Evolutionary conservation across 2,797 vertebrate genomes (phyloP).

Genomic region (Echiichthys vipera): DNA sequence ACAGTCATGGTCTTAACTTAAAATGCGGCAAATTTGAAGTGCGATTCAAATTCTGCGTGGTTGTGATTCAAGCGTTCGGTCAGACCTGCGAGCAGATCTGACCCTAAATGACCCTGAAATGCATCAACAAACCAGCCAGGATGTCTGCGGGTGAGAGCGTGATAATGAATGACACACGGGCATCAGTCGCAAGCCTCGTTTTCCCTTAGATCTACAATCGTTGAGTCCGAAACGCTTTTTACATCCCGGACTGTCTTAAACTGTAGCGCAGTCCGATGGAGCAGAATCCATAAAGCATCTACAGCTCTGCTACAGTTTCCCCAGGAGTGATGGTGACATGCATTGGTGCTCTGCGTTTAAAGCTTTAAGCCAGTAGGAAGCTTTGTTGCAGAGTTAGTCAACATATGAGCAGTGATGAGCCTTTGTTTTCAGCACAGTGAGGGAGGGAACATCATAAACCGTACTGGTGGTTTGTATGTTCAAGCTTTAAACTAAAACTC

Average conservation of each 20-base stretch:
- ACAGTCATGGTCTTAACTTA: slow-evolving; percentile 49
- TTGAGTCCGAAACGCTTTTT: not conserved
- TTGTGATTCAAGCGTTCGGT: slow-evolving; percentile 39
- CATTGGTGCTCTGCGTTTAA: slow-evolving; percentile 37
- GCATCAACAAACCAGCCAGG: slow-evolving; percentile 55
- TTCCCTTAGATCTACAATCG: not conserved
- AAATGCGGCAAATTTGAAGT: slow-evolving; percentile 63
- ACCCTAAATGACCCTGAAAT: slow-evolving; percentile 39
- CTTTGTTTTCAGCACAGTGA: slow-evolving; percentile 24
- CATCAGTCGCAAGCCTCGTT: not conserved
- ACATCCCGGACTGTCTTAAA: not conserved
- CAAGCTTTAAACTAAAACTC: not conserved
- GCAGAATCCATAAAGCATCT: not conserved
- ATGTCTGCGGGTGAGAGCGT: slow-evolving; percentile 65
- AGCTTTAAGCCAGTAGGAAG: slow-evolving; percentile 55
- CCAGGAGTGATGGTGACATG: slow-evolving; percentile 48
- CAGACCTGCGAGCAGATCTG: slow-evolving; percentile 21
- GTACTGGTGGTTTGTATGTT: not conserved
- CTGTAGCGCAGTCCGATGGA: not conserved
- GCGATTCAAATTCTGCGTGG: slow-evolving; percentile 56
- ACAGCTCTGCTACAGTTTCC: not conserved
- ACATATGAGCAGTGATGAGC: slow-evolving; percentile 61
- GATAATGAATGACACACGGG: slow-evolving; percentile 51
- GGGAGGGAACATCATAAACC: slow-evolving; percentile 2
- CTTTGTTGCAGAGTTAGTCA: slow-evolving; percentile 51